These are phyloP conservation scores for Cheilosia pagana DNA, from an alignment of 2,888 invertebrate genomes.

Conservation along the genomic window DNA sequence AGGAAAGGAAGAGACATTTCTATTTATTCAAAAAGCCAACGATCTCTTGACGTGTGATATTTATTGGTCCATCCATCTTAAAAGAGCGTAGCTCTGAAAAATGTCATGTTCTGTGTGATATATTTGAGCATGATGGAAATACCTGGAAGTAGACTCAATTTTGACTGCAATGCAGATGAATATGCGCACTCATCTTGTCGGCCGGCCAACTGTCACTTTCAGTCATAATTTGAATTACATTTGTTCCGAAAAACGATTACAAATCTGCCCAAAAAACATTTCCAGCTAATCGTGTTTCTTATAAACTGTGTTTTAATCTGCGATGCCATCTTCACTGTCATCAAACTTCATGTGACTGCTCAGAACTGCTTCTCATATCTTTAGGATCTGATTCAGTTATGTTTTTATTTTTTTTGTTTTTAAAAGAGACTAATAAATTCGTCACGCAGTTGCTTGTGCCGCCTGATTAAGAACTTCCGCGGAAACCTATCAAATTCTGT, in stretches of 20 bases:
- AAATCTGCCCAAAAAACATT: no score
- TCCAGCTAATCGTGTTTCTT: neutral
- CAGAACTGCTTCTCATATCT: constrained; percentile 21
- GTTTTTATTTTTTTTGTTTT: neutral
- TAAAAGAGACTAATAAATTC: constrained; percentile 27
- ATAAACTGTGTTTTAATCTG: neutral
- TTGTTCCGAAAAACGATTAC: no score
- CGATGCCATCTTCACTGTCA: constrained; percentile 1
- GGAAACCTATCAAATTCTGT: constrained; percentile 49
- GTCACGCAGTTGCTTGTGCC: constrained; percentile 9
- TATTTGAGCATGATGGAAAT: neutral
- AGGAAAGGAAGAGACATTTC: neutral
- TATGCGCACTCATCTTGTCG: no score
- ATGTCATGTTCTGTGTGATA: neutral
- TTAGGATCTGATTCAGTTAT: constrained; percentile 54
- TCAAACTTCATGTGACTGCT: constrained; percentile 9
- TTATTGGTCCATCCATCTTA: neutral
- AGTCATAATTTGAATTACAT: no score
- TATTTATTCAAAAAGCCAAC: neutral
- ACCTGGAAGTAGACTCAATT: neutral
- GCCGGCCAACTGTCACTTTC: no score
- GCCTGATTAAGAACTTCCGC: constrained; percentile 62
- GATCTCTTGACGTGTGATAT: neutral
- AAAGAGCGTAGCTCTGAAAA: neutral
- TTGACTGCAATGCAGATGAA: no score